Conservation (phyloP, 1,140 invertebrate genomes). For the Ptiloglossa arizonensis region DNA sequence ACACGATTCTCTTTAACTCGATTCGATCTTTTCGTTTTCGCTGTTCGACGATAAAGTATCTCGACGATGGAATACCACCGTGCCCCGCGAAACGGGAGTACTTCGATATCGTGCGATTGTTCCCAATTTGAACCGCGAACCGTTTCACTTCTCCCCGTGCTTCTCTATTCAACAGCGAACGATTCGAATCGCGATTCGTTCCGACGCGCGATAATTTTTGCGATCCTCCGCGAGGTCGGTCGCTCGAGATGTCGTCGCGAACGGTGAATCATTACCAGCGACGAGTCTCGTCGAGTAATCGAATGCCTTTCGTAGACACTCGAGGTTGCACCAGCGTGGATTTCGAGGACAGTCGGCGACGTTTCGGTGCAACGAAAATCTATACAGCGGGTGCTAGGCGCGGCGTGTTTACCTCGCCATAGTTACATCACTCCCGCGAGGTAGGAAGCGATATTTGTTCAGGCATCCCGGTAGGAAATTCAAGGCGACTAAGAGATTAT, state of each 20-base stretch:
- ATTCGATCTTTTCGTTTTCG: no score
- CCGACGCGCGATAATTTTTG: neutral
- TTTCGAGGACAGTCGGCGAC: neutral
- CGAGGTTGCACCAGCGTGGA: neutral
- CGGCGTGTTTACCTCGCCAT: constrained; percentile 40
- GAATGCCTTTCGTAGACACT: neutral
- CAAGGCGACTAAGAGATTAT: constrained; percentile 72
- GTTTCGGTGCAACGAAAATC: constrained; percentile 21
- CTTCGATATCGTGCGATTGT: no score
- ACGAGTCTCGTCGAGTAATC: neutral
- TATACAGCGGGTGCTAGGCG: constrained; percentile 5
- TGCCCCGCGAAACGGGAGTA: no score
- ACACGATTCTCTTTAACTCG: no score
- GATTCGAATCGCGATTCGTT: no score
- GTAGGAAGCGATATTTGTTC: constrained; percentile 62
- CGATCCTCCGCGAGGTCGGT: neutral
- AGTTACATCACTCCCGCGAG: constrained; percentile 40
- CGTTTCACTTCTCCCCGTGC: no score
- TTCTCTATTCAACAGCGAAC: no score
- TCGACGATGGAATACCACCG: no score
- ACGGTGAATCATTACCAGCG: neutral
- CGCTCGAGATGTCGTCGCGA: neutral
- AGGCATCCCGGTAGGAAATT: constrained; percentile 68
- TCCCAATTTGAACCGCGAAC: no score
- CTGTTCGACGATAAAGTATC: no score